Evolutionary conservation across 2,797 vertebrate genomes (phyloP).

Genomic region (Chaunax sp.): DNA sequence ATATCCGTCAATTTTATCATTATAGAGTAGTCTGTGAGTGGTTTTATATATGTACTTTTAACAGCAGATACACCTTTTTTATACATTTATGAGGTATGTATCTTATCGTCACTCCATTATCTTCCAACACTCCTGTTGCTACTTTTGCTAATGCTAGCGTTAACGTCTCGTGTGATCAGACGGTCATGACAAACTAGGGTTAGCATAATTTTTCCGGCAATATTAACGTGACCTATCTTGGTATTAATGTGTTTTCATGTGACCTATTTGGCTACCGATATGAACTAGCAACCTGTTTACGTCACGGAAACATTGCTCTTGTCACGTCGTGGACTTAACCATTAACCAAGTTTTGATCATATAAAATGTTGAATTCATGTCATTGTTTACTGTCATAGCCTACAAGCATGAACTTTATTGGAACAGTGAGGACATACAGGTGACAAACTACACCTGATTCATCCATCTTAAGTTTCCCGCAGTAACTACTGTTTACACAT

Average conservation of each 20-base stretch:
- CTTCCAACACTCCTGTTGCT: background rate
- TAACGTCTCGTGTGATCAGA: background rate
- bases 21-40: background rate
- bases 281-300: background rate
- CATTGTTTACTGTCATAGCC: background rate
- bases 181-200: background rate
- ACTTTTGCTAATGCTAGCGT: slow-evolving; percentile 1
- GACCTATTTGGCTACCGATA: background rate
- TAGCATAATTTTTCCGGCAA: no score
- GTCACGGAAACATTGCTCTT: no score
- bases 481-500: background rate
- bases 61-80: background rate
- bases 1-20: background rate
- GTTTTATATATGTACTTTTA: slow-evolving; percentile 27
- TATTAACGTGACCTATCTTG: background rate
- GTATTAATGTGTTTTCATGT: background rate
- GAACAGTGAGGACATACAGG: background rate
- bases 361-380: background rate
- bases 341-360: background rate
- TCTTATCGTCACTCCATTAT: background rate
- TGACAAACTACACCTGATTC: background rate
- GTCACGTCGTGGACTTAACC: background rate
- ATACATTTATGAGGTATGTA: slow-evolving; percentile 53
- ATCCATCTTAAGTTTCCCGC: background rate
- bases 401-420: background rate